A percentile compares a stretch with the other conserved stretches of the same genome.
Evolutionary conservation across 2,888 invertebrate species (phyloP).

Genomic region (Lepas anatifera): DNA sequence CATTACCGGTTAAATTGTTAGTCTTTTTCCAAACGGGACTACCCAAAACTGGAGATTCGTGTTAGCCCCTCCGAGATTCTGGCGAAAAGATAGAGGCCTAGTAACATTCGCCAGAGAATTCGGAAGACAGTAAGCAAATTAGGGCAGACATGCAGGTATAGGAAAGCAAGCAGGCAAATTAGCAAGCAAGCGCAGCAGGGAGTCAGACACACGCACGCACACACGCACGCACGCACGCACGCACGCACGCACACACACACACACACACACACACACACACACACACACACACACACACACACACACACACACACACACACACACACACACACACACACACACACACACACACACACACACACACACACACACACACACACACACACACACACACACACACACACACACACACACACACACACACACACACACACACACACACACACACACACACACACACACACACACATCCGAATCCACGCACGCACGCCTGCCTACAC

Average conservation of each 20-base stretch:
- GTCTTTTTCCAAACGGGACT: no score
- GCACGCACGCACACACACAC: not conserved
- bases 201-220: not conserved
- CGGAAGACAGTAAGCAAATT: no score
- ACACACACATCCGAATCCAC: no score
- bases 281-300: not conserved
- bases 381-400: not conserved
- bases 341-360: not conserved
- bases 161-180: no score
- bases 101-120: no score
- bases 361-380: not conserved
- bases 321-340: not conserved
- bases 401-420: not conserved
- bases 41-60: no score
- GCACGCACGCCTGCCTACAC: no score
- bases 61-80: no score
- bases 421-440: not conserved
- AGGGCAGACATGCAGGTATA: no score
- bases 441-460: not conserved
- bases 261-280: not conserved
- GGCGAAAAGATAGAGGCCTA: no score
- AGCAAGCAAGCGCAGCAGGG: no score
- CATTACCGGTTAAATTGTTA: no score
- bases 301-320: not conserved
- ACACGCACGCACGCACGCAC: not conserved